Base-by-base conservation (phyloP, 2,113 vertebrate species). In the Cromileptes altivelis region DNA sequence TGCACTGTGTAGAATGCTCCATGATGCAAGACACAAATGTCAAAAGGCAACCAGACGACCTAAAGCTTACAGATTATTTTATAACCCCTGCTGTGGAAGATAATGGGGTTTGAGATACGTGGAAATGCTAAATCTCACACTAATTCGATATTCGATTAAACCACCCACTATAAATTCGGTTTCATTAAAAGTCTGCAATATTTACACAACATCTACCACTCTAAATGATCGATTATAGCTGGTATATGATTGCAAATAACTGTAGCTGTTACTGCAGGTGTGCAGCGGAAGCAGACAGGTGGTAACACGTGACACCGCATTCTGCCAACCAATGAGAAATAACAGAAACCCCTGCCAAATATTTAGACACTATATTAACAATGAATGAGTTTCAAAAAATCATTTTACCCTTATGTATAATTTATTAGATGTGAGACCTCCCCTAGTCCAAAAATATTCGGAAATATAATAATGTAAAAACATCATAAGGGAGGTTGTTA, bases 271-370 rank as follows among this genome's bases (percentile, higher is more conserved):
- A 9, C 15, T 49, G 70, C 64, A 82, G 65, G 75, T 74, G 73
- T 75, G 68, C 52, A 52, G 33, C 11, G 15, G 52, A 47, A 19
- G 49, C 21, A 18, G 17, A 76, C 65, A 87, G 67, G 76, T 87
- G 70, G 11, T 25, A 8, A 33, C 67, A 19, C 49, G 37, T 79
- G 33, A 37, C 33, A 37, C 33, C 33, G 40, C 40, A 21, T 45
- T 19, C 8, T 47, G n/a, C 12, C n/a, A 61, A 15, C 60, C 68
- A 67, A 80, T 63, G 40, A 61, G 15, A 52, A 42, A 27, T 12
- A 30, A 42, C 9, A 21, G 15, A 23, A 55, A 19, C 23, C 21
- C 2, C 30, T 23, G 12, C 2, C 17, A 50, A 30, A 12, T 45
- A 45, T 55, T 63, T 42, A 62, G 2, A 45, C 25, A 6, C n/a